Base-by-base conservation (phyloP, 1,140 invertebrate species). In the Megalopta genalis region DNA sequence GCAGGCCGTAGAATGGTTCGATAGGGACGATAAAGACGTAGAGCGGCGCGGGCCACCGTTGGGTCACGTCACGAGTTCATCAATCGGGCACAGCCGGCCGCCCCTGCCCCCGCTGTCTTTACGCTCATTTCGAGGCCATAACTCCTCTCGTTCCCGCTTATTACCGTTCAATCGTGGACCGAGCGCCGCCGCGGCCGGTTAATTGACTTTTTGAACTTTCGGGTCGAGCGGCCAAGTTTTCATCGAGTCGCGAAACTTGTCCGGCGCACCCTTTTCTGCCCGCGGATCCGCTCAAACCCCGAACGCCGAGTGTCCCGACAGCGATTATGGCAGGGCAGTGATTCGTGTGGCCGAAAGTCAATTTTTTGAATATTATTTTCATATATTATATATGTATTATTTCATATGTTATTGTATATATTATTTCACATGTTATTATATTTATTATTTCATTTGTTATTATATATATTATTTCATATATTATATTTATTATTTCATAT, bases 151-250 rank as follows among this genome's bases (percentile, higher is more conserved):
- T 77, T 71, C 49, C 42, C 72, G 70, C 66, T 84, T 70, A 82
- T 86, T 86, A 86, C 68, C 71, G 77, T 69, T 62, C 80, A 78
- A 86, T 86, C 84, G 81, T 73, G 63, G 71, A n/a, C 60, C 62
- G 83, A 81, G 27, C 70, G 78, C 62, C 70, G 78, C 62, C 75
- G 57, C 62, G 62, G 76, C 49, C 77, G 46, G 82, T 81, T 86
- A 86, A 86, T 86, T 83, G 81, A 86, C 85, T 86, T 86, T 83
- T 81, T 67, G 52, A 86, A 80, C 66, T 81, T 60, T 49, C 54
- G 21, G 54, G 21, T 49, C 39, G 27, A n/a, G 14, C 42, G 65
- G 67, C 76, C 68, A 80, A 83, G 85, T 75, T 86, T 86, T 69
- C 60, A 18, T 32, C 52, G 46, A 69, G 81, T 49, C 79, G 49